Evolutionary conservation across 2,797 vertebrate species (phyloP), one percentile per base, ranked within the genome.

Genomic region (Tapirus indicus): DNA sequence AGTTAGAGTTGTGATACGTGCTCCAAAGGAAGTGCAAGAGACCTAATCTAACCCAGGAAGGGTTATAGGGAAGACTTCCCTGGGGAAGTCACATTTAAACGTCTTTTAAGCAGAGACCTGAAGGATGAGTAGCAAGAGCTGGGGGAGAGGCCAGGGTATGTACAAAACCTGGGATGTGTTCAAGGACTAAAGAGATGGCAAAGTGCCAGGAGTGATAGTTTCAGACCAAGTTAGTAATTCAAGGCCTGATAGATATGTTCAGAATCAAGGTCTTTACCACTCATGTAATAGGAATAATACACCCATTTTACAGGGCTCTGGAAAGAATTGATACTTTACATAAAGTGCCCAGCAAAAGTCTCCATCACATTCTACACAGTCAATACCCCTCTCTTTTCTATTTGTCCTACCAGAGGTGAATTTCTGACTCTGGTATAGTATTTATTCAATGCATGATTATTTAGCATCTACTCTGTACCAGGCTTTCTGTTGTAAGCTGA

Each of bases 21-120:
- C 27, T 44, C 1, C 27, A 16, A 13, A 41, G 27, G 29, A 52
- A 20, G 13, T 4, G 0, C 0, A 1, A 29, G 58, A n/a, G 7
- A 11, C 3, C 20, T 13, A 20, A 2, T 17, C 17, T 5, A 29
- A 41, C 16, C 14, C 72, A 49, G 58, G 54, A 60, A 38, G 27
- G 7, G 32, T 7, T 32, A 14, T 13, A 52, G 35, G 60, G 41
- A 89, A 92, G 77, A 69, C 54, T 21, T 52, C 16, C 54, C 20
- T 4, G 7, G 60, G 52, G 71, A 85, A 29, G 27, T 17, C 21
- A 60, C 27, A 16, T 47, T 41, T 38, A 78, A 25, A 10, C 1
- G 17, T 56, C 62, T 25, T 71, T 72, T 21, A 87, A 8, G 1
- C 17, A n/a, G 23, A 44, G 41, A 77, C 5, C 2, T 66, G 27